Base-by-base conservation (phyloP, 2,888 invertebrate species). In the Megaustenia siamemsis region DNA sequence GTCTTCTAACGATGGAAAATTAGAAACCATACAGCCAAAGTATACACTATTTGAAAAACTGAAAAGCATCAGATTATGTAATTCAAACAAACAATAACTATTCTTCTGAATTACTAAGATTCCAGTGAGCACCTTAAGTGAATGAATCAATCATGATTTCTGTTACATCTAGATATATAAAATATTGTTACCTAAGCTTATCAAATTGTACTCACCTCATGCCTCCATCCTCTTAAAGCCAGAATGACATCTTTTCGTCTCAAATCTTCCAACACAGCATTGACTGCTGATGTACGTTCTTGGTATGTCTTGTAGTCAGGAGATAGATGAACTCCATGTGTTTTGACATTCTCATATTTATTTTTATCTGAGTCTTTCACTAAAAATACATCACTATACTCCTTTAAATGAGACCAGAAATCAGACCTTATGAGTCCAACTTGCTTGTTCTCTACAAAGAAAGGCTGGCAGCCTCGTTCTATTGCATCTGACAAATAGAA, bases 341-440 rank as follows among this genome's bases (percentile, higher is more conserved):
- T 73, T 21, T 43, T 68, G 40, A n/a, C 56, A 40, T 45, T 38
- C 21, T 60, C 28, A 12, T 49, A n/a, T 6, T 28, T 63, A 38
- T 66, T 12, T 24, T 76, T 53, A 53, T 63, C 28, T 45, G 18
- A 8, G 15, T 77, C 83, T 32, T 86, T 81, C 3, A 82, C 43
- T 12, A 73, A 45, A 81, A 87, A 79, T 8, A 84, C 76, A 49
- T 87, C 79, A 21, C 66, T 73, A 38, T 75, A 87, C 32, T 78
- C 53, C 49, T 83, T 78, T 43, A 87, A 35, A 56, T 86, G 79
- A 24, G 21, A n/a, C 56, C 60, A 82, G 56, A 87, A 66, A 38
- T 84, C 86, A 38, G 82, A 80, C 15, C 87, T 84, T 28, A 87
- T 83, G 0, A 87, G 60, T 8, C 87, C 87, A 45, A 87, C 60